phyloP scores from a whole-genome alignment of 2,113 vertebrate species.

The Nettapus auritus region DNA sequence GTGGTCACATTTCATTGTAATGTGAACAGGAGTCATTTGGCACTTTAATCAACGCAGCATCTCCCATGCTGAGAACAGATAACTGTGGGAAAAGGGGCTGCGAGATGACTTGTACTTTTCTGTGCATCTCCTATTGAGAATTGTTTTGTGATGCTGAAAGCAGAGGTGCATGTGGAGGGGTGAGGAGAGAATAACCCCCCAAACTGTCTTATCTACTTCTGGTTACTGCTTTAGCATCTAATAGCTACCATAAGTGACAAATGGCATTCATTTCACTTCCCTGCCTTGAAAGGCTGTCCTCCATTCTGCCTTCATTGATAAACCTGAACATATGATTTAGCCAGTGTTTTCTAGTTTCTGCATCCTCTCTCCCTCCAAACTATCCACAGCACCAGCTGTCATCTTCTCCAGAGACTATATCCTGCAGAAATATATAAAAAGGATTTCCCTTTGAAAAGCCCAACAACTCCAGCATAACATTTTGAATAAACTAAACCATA shows the following conservation, averaged over 20 bases:
- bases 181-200: neutral
- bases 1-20: constrained; percentile 65
- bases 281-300: neutral
- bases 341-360: neutral
- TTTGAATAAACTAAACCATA: neutral
- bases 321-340: rapidly evolving
- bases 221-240: neutral
- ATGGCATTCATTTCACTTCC: rapidly evolving
- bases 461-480: too few relatives aligned
- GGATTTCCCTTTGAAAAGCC: neutral
- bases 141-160: neutral
- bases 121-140: neutral
- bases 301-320: neutral
- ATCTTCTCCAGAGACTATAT: neutral
- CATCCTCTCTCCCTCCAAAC: neutral
- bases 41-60: constrained; percentile 65
- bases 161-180: rapidly evolving
- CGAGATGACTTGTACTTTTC: neutral
- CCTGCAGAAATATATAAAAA: neutral
- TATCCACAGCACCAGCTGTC: neutral
- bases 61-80: neutral
- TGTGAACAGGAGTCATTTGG: constrained; percentile 47
- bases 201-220: neutral
- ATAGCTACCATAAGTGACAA: too few relatives aligned
- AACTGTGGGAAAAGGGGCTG: neutral